phyloP scores from a whole-genome alignment of 1,140 invertebrate genomes.

The Dendrolimus punctatus region DNA sequence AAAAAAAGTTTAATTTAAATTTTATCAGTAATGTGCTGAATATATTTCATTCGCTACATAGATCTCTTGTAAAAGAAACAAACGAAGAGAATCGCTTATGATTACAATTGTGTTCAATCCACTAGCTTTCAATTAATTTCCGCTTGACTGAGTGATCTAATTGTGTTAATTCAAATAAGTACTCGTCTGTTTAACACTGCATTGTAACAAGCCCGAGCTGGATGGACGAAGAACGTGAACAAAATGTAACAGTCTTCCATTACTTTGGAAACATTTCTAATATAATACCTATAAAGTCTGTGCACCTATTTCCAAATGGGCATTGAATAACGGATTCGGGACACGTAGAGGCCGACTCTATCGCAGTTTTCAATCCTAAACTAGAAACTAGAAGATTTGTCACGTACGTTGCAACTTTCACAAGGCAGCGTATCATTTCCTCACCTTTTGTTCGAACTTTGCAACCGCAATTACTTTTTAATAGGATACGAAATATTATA shows the following conservation, averaged over 20 bases:
- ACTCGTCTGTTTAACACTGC: constrained; percentile 19
- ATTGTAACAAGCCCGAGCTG: constrained; percentile 21
- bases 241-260: constrained; percentile 20
- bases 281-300: constrained; percentile 35
- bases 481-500: constrained; percentile 8
- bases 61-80: too few relatives aligned
- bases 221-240: constrained; percentile 25
- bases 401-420: constrained; percentile 61
- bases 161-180: constrained; percentile 37
- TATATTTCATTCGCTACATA: too few relatives aligned
- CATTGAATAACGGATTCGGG: constrained; percentile 46
- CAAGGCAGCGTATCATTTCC: constrained; percentile 46
- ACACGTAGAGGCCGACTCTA: constrained; percentile 53
- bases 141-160: constrained; percentile 26
- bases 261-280: constrained; percentile 26
- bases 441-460: constrained; percentile 39
- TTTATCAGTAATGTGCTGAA: too few relatives aligned
- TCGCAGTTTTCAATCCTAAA: constrained; percentile 65
- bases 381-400: constrained; percentile 61
- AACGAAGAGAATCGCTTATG: constrained; percentile 17
- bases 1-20: too few relatives aligned
- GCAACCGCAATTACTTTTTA: constrained; percentile 17
- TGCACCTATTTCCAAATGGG: constrained; percentile 47
- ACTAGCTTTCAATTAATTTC: constrained; percentile 31
- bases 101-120: constrained; percentile 27